These are phyloP conservation scores for Ursus arctos DNA, from an alignment of 2,113 vertebrate species.

Conservation along the genomic window DNA sequence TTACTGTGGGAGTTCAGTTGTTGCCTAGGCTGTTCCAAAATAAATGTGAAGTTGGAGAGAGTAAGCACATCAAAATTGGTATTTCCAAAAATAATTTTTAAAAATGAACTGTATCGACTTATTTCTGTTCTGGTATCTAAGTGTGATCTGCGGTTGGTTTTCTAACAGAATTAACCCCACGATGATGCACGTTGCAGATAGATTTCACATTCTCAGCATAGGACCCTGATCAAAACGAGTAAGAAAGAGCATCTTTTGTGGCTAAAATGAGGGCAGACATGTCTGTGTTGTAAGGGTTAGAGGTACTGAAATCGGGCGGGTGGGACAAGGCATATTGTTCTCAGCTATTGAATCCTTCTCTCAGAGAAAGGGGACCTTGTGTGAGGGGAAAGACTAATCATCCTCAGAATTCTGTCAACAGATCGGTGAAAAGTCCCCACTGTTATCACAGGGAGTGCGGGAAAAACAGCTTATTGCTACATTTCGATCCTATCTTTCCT, in stretches of 20 bases:
- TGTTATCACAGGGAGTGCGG: not conserved
- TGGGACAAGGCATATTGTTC: not conserved
- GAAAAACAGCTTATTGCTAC: not conserved
- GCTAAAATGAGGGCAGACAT: not conserved
- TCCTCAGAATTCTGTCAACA: not conserved
- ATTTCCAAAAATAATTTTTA: not conserved
- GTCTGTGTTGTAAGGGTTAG: not conserved
- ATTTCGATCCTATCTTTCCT: not conserved
- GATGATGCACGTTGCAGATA: not conserved
- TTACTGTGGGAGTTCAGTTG: not conserved
- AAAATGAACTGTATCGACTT: not conserved
- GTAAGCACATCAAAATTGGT: not conserved
- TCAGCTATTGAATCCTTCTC: not conserved
- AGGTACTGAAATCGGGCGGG: not conserved
- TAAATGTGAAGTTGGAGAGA: not conserved
- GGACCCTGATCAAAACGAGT: not conserved
- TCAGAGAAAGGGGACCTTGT: not conserved
- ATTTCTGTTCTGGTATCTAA: not conserved
- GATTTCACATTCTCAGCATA: not conserved
- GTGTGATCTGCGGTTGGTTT: not conserved
- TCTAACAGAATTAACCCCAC: not conserved
- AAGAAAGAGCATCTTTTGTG: not conserved
- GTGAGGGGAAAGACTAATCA: not conserved
- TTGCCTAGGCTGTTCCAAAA: not conserved
- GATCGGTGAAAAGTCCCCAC: not conserved